Evolutionary conservation across 1,140 invertebrate species (phyloP).

Genomic region (Pseudomyrmex pallidus): DNA sequence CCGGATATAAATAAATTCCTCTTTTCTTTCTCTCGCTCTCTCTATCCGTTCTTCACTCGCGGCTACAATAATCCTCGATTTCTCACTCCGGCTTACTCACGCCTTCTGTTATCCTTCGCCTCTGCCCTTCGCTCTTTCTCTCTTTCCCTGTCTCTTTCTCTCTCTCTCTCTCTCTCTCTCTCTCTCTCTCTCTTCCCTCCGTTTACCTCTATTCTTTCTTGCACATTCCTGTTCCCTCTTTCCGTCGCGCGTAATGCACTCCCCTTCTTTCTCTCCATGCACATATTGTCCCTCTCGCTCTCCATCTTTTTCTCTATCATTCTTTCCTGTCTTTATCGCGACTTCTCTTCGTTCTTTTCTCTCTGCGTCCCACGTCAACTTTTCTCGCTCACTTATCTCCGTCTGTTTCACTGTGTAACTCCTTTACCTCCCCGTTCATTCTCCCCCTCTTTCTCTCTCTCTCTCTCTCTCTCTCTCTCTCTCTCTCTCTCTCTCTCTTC

Average conservation of each 20-base stretch:
- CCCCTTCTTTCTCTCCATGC: conserved; percentile 37
- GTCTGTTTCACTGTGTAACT: background rate
- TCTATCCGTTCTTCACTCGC: conserved; percentile 10
- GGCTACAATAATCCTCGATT: conserved; percentile 45
- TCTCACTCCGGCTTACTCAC: conserved; percentile 60
- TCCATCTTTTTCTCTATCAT: background rate
- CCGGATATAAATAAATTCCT: conserved; percentile 14
- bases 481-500: conserved; percentile 33
- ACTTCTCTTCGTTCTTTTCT: conserved; percentile 7
- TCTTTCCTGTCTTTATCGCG: conserved; percentile 36
- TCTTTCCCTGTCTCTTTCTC: background rate
- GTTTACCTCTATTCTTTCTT: conserved; percentile 38
- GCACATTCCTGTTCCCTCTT: conserved; percentile 46
- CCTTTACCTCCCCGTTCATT: conserved; percentile 36
- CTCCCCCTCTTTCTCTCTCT: conserved; percentile 8
- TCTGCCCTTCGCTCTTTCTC: conserved; percentile 45
- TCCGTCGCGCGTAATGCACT: conserved; percentile 25
- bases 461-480: conserved; percentile 26
- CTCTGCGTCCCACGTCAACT: conserved; percentile 20
- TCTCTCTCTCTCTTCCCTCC: conserved; percentile 14
- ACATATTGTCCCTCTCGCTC: background rate
- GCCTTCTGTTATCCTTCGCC: conserved; percentile 55
- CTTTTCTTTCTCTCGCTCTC: background rate
- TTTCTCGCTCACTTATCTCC: conserved; percentile 4
- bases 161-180: background rate